Conservation (phyloP, 2,113 vertebrate species). For the Serinus canaria region DNA sequence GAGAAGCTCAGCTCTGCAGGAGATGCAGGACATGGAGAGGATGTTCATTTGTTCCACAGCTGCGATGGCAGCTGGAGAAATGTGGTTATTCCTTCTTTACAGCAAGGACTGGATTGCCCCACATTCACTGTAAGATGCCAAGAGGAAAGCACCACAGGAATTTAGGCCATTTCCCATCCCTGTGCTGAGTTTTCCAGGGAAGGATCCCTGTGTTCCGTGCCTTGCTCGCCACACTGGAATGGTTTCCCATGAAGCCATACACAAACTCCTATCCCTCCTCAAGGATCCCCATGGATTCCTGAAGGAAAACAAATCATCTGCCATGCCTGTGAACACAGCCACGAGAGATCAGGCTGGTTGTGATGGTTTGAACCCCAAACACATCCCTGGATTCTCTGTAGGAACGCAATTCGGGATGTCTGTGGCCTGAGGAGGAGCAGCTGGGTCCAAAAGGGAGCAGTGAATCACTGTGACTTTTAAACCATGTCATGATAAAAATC, state of each 20-base stretch:
- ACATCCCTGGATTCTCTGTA: not conserved
- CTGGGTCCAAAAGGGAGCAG: not conserved
- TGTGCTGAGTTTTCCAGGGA: not conserved
- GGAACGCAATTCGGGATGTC: not conserved
- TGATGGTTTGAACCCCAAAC: not conserved
- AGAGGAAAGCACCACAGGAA: accelerated
- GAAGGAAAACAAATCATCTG: not conserved
- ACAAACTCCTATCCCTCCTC: too few species aligned
- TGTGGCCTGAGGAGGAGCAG: not conserved
- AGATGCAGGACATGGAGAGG: not conserved
- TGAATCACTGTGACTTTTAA: not conserved
- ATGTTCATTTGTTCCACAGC: not conserved
- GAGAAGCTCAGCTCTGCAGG: not conserved
- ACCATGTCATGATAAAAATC: accelerated
- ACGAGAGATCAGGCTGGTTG: not conserved
- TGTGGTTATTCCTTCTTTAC: too few species aligned
- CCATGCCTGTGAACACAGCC: not conserved
- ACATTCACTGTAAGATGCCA: not conserved
- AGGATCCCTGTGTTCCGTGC: not conserved
- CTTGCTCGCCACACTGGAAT: not conserved
- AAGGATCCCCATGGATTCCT: not conserved
- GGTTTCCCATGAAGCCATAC: not conserved
- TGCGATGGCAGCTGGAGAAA: not conserved
- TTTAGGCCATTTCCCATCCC: not conserved
- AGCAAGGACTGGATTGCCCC: not conserved